Evolutionary conservation across 2,113 vertebrate species (phyloP).

Genomic region (Trichechus manatus): DNA sequence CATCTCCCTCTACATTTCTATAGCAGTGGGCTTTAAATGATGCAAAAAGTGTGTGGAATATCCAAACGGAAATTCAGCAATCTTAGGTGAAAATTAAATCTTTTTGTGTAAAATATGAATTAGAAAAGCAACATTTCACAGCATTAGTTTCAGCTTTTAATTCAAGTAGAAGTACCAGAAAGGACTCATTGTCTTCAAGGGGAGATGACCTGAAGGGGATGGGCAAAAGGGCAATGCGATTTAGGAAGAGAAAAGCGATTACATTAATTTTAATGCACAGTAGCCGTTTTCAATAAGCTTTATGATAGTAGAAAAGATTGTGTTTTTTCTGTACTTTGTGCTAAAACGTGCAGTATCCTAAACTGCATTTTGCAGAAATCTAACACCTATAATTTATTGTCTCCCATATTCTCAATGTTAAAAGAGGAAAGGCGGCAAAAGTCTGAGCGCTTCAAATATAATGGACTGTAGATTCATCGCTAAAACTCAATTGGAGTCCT

Average conservation of each 20-base stretch:
- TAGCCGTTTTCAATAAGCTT: constrained; percentile 75
- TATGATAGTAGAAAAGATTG: constrained; percentile 72
- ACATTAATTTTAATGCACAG: constrained; percentile 78
- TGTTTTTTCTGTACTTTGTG: constrained; percentile 68
- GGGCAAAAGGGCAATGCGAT: constrained; percentile 44
- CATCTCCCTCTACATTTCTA: neutral
- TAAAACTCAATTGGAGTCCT: constrained; percentile 47
- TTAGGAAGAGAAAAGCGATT: constrained; percentile 70
- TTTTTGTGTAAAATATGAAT: constrained; percentile 41
- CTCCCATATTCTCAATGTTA: constrained; percentile 66
- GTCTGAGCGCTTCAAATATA: constrained; percentile 30
- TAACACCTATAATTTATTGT: neutral
- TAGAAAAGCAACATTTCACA: constrained; percentile 58
- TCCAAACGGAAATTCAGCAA: constrained; percentile 44
- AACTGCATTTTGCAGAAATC: constrained; percentile 65
- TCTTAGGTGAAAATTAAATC: constrained; percentile 61
- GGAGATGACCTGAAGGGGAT: neutral
- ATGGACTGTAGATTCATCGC: constrained; percentile 68
- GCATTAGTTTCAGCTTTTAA: constrained; percentile 62
- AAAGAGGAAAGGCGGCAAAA: constrained; percentile 53
- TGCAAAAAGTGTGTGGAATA: constrained; percentile 50
- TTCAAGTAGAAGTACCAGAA: constrained; percentile 31
- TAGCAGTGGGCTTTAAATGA: constrained; percentile 59
- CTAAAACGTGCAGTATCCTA: constrained; percentile 55
- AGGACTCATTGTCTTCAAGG: constrained; percentile 23